Evolutionary conservation across 2,797 vertebrate species (phyloP).

Genomic region (Numenius phaeopus): DNA sequence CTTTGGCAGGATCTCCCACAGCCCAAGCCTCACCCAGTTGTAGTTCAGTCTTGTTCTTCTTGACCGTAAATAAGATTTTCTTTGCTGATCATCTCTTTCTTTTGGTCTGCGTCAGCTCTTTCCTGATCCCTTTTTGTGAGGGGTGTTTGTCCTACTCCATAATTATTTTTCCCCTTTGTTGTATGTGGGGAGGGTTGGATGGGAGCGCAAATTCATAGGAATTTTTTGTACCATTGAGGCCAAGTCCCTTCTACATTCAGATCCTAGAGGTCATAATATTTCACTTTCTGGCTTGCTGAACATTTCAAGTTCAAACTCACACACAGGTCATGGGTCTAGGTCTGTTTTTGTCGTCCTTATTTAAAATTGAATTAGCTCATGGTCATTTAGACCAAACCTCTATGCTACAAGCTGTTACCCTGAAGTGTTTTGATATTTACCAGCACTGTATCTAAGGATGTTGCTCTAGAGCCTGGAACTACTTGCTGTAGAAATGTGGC

Average conservation of each 20-base stretch:
- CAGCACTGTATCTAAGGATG: neutral
- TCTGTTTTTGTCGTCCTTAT: neutral
- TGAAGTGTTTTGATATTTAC: neutral
- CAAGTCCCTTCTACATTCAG: neutral
- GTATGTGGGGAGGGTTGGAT: neutral
- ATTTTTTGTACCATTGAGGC: neutral
- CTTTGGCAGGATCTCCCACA: neutral
- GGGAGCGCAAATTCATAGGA: neutral
- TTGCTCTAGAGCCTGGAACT: neutral
- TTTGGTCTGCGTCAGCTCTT: neutral
- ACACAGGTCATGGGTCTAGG: neutral
- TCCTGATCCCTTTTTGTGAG: neutral
- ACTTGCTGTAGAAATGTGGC: neutral
- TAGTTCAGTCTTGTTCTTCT: neutral
- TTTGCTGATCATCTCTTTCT: neutral
- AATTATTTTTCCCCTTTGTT: neutral
- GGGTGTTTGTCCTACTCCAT: neutral
- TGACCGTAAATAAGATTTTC: neutral
- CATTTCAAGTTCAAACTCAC: neutral
- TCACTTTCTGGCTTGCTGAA: neutral
- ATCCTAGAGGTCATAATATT: neutral
- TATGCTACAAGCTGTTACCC: neutral
- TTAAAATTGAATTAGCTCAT: neutral
- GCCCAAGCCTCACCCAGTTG: neutral
- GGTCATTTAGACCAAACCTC: neutral